Evolutionary conservation across 2,797 vertebrate genomes (phyloP).

Genomic region (Halcyon chelicuti): DNA sequence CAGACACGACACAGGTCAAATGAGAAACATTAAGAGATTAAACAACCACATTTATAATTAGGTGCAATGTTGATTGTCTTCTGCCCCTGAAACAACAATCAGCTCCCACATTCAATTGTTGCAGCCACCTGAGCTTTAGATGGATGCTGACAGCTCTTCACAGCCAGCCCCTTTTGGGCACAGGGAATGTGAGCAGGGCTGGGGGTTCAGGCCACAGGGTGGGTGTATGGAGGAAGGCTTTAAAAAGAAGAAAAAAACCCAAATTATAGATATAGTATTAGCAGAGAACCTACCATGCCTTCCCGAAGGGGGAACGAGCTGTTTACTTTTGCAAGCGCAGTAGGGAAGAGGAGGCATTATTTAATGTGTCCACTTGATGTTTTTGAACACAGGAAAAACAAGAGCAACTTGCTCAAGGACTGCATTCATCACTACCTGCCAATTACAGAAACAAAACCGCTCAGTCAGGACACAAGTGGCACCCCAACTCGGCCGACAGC

Average conservation of each 20-base stretch:
- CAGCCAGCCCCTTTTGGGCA: not conserved
- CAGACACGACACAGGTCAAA: constrained; percentile 11
- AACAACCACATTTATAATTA: constrained; percentile 36
- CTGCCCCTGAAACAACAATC: constrained; percentile 16
- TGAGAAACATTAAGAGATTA: not conserved
- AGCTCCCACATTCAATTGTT: not conserved
- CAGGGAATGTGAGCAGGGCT: fast-evolving
- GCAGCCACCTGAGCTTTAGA: not conserved
- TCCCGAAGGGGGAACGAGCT: not conserved
- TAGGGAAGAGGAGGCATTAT: not conserved
- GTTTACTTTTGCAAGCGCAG: not conserved
- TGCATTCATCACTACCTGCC: constrained; percentile 47
- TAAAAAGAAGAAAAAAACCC: not conserved
- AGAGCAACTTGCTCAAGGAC: constrained; percentile 30
- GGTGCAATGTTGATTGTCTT: constrained; percentile 17
- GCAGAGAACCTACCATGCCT: not conserved
- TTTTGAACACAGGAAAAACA: constrained; percentile 26
- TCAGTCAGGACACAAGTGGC: constrained; percentile 12
- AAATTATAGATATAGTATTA: not conserved
- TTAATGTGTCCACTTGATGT: constrained; percentile 9
- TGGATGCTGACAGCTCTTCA: not conserved
- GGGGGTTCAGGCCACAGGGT: too few relatives aligned
- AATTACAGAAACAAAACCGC: constrained; percentile 43
- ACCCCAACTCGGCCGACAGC: not conserved
- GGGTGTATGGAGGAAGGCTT: not conserved